Base-by-base conservation (phyloP, 2,797 vertebrate species). In the Lutjanus argentimaculatus region DNA sequence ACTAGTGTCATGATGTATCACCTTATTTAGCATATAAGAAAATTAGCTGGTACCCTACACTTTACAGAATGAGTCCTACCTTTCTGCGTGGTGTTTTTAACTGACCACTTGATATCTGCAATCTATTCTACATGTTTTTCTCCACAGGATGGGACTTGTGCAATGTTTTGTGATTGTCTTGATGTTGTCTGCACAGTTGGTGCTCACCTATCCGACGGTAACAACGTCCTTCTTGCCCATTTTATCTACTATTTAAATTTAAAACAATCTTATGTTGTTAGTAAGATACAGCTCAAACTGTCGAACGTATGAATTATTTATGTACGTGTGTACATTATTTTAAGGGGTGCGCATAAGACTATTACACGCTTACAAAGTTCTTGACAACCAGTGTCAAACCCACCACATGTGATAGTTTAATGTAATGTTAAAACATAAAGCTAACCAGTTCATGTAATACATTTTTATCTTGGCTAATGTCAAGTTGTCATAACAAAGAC, bases 111-210 rank as follows among this genome's bases (percentile, higher is more conserved):
- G 3, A 55, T 13, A 61, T 42, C n/a, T 59, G 19, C 9, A 9
- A n/a, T 36, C 66, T n/a, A 40, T 51, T 36, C 43, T 13, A 10
- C 9, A 5, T 22, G 15, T 61, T 66, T 30, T 63, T 42, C 7
- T 61, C 42, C 11, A 30, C 46, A 93, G 91, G 81, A 95, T 94
- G 93, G 71, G 70, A 52, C 56, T 84, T 12, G 52, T 92, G 86
- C 89, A 83, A 72, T 82, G 73, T 65, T 55, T 83, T 52, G 52
- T 80, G 77, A 45, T 73, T 46, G 42, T 80, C 16, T 43, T 80
- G 79, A 43, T 85, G 68, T 67, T 90, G 6, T 77, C 70, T 74
- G 79, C 80, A 72, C 49, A 70, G 17, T 5, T 67, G 79, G 79
- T 59, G n/a, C n/a, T 85, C 81, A 46, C 72, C 25, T 49, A 2